Conservation (phyloP, 2,797 vertebrate genomes). For the Oophaga sylvatica region DNA sequence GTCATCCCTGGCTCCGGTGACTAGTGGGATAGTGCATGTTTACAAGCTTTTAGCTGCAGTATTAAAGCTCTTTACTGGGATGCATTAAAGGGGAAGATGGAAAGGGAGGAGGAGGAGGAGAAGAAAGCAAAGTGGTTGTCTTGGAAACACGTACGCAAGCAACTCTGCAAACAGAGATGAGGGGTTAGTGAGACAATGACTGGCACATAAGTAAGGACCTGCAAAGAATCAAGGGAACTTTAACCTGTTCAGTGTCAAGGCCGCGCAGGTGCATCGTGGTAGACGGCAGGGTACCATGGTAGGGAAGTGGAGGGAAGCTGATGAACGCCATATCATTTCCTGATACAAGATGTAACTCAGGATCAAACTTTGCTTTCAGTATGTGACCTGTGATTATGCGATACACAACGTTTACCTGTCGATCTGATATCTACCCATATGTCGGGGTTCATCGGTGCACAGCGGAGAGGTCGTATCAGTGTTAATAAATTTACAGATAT, state of each 20-base stretch:
- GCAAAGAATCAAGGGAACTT: not conserved
- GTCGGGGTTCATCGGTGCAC: too few species aligned
- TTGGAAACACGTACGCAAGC: constrained; percentile 64
- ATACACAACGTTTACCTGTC: too few species aligned
- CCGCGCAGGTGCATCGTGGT: not conserved
- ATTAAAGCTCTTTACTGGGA: constrained; percentile 2
- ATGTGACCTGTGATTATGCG: too few species aligned
- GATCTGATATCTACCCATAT: too few species aligned
- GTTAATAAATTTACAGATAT: too few species aligned
- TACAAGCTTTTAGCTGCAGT: not conserved
- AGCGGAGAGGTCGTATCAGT: too few species aligned
- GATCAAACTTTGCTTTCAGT: too few species aligned
- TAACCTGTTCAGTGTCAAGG: constrained; percentile 38
- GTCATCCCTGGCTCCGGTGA: not conserved
- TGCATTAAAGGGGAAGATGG: not conserved
- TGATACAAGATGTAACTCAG: too few species aligned
- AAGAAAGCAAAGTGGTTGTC: constrained; percentile 61
- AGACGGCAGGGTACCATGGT: too few species aligned
- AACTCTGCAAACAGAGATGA: constrained; percentile 56
- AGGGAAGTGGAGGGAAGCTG: too few species aligned
- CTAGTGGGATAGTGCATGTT: not conserved
- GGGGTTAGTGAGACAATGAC: constrained; percentile 44
- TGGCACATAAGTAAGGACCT: constrained; percentile 45
- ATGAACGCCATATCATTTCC: not conserved
- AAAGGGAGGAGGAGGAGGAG: too few species aligned